Base-by-base conservation (phyloP, 2,888 invertebrate genomes). In the Apodemia zela region DNA sequence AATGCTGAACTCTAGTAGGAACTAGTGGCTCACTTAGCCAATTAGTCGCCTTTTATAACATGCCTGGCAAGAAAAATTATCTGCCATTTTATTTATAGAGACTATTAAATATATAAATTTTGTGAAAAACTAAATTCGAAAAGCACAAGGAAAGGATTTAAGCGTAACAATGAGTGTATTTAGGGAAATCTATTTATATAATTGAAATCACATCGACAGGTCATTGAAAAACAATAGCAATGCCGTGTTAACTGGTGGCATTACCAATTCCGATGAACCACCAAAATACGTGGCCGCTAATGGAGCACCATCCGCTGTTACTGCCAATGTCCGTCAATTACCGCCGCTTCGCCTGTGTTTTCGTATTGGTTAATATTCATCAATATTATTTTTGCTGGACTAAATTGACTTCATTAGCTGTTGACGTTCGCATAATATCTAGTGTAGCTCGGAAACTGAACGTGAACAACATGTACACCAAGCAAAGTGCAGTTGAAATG, bases 261-360 rank as follows among this genome's bases (percentile, higher is more conserved):
- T 85, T 85, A 82, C 76, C 82, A 82, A 85, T 84, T 85, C 84
- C 68, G 72, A 82, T 81, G 76, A 73, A 70, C 72, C 71, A 47
- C 65, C 60, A 59, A 68, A 67, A 68, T 66, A 64, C 68, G 54
- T 54, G 57, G 62, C 49, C 58, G 49, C n/a, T 66, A 66, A 67
- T 67, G 65, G 67, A 65, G 11, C 29, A 6, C 21, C 54, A 21
- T 21, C 21, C 18, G 54, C 54, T 11, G 15, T 54, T 54, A 63
- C 62, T 65, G 29, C 59, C 61, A 35, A 63, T 51, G 59, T 49
- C 57, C 45, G 61, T 64, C 64, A 64, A 64, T 64, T 60, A 47
- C 42, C 57, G 60, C 45, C 42, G 64, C 47, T 54, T 35, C 29
- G 64, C 35, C 64, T n/a, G n/a, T 25, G 25, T 15, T 54, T 25